These are phyloP conservation scores for Sebastes alutus DNA, from an alignment of 2,797 vertebrate species.

Conservation along the genomic window DNA sequence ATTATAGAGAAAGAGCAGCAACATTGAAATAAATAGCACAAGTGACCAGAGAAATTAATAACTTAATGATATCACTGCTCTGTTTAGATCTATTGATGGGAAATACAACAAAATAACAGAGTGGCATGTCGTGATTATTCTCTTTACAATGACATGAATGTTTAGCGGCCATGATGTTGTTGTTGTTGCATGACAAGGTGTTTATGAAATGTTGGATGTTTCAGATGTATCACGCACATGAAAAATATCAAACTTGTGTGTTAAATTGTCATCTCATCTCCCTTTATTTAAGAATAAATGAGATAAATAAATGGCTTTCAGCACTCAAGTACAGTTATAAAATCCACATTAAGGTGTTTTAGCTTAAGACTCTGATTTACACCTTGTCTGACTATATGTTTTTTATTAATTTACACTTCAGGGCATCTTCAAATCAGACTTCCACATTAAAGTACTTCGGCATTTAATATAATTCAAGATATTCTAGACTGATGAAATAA, in stretches of 20 bases:
- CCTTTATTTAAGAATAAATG: slow-evolving; percentile 20
- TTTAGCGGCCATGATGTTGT: not conserved
- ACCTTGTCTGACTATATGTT: not conserved
- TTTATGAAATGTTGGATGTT: slow-evolving; percentile 8
- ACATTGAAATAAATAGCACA: not conserved
- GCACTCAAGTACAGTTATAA: not conserved
- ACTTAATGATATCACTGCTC: not conserved
- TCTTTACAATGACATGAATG: not conserved
- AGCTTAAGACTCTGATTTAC: not conserved
- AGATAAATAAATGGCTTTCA: not conserved
- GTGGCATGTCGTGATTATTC: not conserved
- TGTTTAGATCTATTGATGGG: not conserved
- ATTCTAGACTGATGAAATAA: not conserved
- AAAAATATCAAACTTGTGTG: slow-evolving; percentile 22
- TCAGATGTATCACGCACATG: slow-evolving; percentile 3
- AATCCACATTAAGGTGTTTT: not conserved
- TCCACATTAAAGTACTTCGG: not conserved
- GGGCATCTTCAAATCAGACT: not conserved
- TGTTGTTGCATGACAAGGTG: not conserved
- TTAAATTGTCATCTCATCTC: not conserved
- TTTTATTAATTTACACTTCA: not conserved
- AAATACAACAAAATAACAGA: not conserved
- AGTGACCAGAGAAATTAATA: not conserved
- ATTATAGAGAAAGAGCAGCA: not conserved
- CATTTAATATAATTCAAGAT: not conserved